Evolutionary conservation across 2,113 vertebrate species (phyloP), one percentile per base, ranked within the genome.

Genomic region (Sylvia atricapilla): DNA sequence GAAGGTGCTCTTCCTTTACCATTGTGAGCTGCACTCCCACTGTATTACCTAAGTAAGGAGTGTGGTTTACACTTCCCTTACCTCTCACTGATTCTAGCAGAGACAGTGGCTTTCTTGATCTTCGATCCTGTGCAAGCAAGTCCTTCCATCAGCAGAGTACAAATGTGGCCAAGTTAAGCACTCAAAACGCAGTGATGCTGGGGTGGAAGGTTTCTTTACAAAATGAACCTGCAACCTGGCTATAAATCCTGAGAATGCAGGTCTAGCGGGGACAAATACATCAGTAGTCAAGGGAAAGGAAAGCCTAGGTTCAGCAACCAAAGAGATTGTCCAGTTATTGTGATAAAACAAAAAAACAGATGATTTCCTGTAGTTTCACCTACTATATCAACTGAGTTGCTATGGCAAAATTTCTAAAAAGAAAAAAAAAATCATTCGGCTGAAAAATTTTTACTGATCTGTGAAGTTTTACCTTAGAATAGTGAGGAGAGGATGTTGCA

Each of bases 21-120:
- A 47, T 0, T 39, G 39, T 49, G 60, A 74, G 60, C 33, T 74
- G 33, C 0, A 0, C 50, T 84, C 67, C 41, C 39, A 24, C 35
- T 63, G 20, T 67, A 66, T 62, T 25, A 70, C 33, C 35, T 35
- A 31, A 70, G 52, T 39, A 72, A 67, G 18, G 60, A 24, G 10
- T 7, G 6, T 52, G 41, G 43, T 74, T 77, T 88, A 33, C 27
- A 37, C 35, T 46, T 27, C 15, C 63, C 17, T 44, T 46, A 66
- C 25, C 19, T 47, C 30, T 9, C 1, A 2, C 27, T 56, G 41
- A 22, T 37, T 79, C 25, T 44, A 46, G 59, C 37, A 69, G 72
- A 43, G n/a, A n/a, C 11, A 4, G 10, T 17, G 46, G 27, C 33
- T 91, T 87, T 30, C 24, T 11, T 84, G 41, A 20, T 69, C n/a